A percentile compares a stretch with the other conserved stretches of the same genome.
These are phyloP conservation scores for Cheirogaleus major DNA, from an alignment of 2,797 vertebrate species.

Conservation along the genomic window DNA sequence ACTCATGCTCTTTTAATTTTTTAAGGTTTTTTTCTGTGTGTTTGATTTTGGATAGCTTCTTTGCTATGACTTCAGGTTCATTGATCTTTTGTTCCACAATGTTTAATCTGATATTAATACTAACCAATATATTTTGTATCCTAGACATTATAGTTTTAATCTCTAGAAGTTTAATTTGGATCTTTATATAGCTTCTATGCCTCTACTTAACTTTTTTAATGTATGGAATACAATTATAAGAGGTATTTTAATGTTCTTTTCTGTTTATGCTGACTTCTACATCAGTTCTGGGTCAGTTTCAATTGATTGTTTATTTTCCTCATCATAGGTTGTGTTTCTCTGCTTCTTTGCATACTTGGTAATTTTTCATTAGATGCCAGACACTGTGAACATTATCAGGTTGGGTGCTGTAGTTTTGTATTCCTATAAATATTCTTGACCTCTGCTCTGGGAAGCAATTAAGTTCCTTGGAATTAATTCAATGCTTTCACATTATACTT, in stretches of 20 bases:
- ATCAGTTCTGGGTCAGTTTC: background rate
- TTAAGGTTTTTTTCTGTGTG: background rate
- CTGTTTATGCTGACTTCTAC: background rate
- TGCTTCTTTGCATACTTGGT: background rate
- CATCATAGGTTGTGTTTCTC: background rate
- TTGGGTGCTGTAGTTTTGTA: background rate
- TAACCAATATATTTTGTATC: background rate
- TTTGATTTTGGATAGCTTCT: background rate
- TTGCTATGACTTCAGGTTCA: background rate
- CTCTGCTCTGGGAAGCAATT: background rate
- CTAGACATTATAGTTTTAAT: background rate
- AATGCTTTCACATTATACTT: background rate
- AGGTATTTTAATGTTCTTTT: conserved; percentile 2
- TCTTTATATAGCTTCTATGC: background rate
- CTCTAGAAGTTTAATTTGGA: background rate
- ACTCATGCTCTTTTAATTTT: background rate
- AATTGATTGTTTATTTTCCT: background rate
- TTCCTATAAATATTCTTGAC: background rate
- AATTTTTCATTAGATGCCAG: background rate
- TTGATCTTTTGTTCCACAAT: background rate
- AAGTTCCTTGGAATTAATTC: background rate
- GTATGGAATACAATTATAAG: background rate
- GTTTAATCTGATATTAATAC: background rate
- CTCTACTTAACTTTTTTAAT: background rate
- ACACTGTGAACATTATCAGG: background rate